These are phyloP conservation scores for Daphoenositta chrysoptera DNA, from an alignment of 2,113 vertebrate genomes.

Conservation along the genomic window DNA sequence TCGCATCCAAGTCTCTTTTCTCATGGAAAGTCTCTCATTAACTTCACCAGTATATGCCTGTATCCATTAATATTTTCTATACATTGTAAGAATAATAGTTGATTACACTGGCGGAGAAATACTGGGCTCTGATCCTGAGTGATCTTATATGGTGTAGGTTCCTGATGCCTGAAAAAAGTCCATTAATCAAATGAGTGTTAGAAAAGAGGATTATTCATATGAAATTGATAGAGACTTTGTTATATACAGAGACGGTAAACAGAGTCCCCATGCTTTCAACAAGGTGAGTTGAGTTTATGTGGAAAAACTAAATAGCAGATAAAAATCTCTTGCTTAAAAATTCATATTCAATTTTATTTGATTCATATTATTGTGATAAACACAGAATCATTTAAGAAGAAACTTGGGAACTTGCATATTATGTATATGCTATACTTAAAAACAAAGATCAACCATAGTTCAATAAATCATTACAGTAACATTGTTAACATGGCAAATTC, in stretches of 20 bases:
- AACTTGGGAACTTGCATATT: background rate
- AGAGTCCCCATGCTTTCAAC: background rate
- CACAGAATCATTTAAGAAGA: background rate
- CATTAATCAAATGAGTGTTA: background rate
- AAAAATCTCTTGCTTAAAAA: background rate
- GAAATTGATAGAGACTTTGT: background rate
- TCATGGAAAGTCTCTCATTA: background rate
- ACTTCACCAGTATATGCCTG: background rate
- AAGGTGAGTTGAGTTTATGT: background rate
- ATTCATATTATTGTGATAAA: background rate
- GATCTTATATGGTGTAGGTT: background rate
- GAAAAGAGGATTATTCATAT: background rate
- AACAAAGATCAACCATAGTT: accelerated
- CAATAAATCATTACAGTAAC: background rate
- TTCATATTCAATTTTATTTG: accelerated
- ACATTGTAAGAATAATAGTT: background rate
- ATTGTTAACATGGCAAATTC: background rate
- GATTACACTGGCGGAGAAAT: background rate
- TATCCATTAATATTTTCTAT: background rate
- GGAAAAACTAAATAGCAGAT: background rate
- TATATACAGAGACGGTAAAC: background rate
- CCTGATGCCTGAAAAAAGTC: background rate
- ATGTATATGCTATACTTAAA: background rate
- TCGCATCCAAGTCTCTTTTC: background rate
- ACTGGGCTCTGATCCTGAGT: background rate